These are phyloP conservation scores for Nebria brevicollis DNA, from an alignment of 2,888 invertebrate species.

Conservation along the genomic window DNA sequence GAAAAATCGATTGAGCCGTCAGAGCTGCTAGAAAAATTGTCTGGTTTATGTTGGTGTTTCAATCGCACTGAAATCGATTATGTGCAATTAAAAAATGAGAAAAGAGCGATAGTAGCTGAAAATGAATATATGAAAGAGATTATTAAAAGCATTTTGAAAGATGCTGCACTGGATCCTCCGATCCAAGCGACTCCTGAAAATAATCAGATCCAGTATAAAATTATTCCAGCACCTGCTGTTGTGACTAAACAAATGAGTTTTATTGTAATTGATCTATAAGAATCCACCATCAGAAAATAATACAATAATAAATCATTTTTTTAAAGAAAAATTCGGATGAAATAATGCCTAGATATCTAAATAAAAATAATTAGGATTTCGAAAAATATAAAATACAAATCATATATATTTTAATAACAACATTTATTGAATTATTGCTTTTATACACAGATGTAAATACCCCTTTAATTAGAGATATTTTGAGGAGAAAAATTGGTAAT, in stretches of 20 bases:
- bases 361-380: too few species aligned
- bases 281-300: background rate
- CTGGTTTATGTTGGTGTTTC: constrained; percentile 66
- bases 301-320: too few species aligned
- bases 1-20: constrained; percentile 46
- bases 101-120: constrained; percentile 61
- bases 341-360: too few species aligned
- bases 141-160: constrained; percentile 59
- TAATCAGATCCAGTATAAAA: constrained; percentile 16
- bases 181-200: constrained; percentile 10
- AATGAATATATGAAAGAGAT: constrained; percentile 62
- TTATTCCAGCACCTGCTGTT: constrained; percentile 27
- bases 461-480: constrained; percentile 7
- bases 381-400: background rate
- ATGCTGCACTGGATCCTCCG: constrained; percentile 53
- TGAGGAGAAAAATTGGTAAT: constrained; percentile 16
- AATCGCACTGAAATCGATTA: constrained; percentile 63
- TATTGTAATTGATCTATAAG: constrained; percentile 32
- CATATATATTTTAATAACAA: constrained; percentile 36
- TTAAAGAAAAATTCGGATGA: too few species aligned
- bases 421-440: constrained; percentile 45
- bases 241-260: constrained; percentile 14
- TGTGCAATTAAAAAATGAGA: constrained; percentile 62
- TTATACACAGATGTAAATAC: constrained; percentile 30
- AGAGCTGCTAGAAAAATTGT: constrained; percentile 57